Conservation (phyloP, 2,797 vertebrate species). For the Malurus splendens region DNA sequence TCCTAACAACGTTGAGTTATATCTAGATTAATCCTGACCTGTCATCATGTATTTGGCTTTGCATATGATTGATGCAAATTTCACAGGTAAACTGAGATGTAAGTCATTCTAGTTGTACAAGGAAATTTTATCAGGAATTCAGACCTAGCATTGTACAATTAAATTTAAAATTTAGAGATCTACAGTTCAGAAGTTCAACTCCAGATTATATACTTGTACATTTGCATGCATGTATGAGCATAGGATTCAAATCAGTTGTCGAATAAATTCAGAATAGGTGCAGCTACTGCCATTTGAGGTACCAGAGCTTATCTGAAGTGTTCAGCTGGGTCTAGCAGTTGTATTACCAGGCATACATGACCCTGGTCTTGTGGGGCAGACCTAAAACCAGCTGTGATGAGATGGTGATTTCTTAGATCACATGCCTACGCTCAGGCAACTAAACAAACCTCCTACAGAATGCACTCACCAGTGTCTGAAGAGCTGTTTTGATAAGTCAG, state of each 20-base stretch:
- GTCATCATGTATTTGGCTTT: not conserved
- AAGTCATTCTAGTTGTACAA: not conserved
- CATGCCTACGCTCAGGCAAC: not conserved
- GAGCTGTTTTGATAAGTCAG: not conserved
- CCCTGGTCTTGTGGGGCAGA: not conserved
- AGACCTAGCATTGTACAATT: not conserved
- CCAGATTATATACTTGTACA: not conserved
- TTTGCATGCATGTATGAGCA: accelerated
- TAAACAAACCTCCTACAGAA: not conserved
- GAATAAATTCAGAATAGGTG: not conserved
- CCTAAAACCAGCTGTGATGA: not conserved
- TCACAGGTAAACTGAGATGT: not conserved
- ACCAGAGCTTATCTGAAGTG: not conserved
- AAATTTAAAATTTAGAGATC: not conserved
- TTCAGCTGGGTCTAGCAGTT: not conserved
- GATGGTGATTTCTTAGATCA: not conserved
- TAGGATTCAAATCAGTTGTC: not conserved
- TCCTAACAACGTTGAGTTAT: not conserved
- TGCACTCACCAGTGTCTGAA: not conserved
- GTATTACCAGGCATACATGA: not conserved
- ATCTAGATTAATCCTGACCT: not conserved
- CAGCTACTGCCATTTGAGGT: not conserved
- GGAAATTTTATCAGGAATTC: not conserved
- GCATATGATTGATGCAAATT: not conserved
- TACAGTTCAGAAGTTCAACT: not conserved